phyloP scores from a whole-genome alignment of 2,113 vertebrate genomes.

The Patagioenas fasciata region DNA sequence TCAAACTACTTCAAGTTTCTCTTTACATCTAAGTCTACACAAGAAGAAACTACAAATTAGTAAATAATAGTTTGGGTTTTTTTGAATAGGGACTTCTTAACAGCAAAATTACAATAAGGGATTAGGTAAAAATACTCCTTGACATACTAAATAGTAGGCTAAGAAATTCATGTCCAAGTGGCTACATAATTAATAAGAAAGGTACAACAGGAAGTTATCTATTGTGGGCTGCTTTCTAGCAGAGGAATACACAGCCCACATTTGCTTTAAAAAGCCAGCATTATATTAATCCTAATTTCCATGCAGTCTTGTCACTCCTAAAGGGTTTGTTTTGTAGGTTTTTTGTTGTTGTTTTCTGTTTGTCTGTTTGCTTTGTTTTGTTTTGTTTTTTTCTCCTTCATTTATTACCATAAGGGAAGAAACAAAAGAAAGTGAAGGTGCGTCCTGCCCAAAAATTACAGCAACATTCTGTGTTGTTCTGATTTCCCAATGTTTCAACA shows the following conservation, averaged over 20 bases:
- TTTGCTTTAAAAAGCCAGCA: constrained; percentile 56
- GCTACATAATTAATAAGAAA: constrained; percentile 23
- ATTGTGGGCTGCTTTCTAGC: constrained; percentile 55
- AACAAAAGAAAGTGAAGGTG: constrained; percentile 5
- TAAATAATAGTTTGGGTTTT: accelerated
- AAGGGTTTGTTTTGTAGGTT: neutral
- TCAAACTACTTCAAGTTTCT: neutral
- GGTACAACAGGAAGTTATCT: constrained; percentile 41
- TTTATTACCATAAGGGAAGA: constrained; percentile 49
- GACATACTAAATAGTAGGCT: neutral
- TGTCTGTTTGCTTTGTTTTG: too few relatives aligned
- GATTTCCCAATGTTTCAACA: constrained; percentile 16
- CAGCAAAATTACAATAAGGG: neutral
- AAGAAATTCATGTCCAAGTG: constrained; percentile 24
- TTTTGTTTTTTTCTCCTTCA: neutral
- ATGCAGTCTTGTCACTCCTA: constrained; percentile 42
- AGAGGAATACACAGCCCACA: constrained; percentile 42
- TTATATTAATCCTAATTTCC: constrained; percentile 65
- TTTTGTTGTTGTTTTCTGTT: too few relatives aligned
- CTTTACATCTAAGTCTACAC: neutral
- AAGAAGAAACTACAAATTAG: neutral
- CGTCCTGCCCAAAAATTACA: constrained; percentile 59
- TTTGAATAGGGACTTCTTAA: neutral
- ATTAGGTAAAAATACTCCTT: constrained; percentile 17
- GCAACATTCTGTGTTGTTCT: neutral